These are phyloP conservation scores for Apamea anceps DNA, from an alignment of 2,888 invertebrate genomes.

Conservation along the genomic window DNA sequence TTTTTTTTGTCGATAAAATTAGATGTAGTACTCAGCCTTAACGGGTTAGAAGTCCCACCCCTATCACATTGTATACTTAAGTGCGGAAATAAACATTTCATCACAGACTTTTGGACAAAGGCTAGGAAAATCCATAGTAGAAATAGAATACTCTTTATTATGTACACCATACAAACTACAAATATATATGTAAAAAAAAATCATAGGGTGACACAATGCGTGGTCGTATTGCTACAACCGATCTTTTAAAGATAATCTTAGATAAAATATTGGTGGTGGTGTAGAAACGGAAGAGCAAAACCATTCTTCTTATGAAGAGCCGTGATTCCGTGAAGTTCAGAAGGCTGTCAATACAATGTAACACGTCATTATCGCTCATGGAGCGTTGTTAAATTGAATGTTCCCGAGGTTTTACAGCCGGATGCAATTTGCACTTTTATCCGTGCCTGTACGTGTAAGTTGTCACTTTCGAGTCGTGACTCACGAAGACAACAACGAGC, in stretches of 20 bases:
- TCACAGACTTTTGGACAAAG: background rate
- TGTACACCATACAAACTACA: background rate
- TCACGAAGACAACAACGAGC: slow-evolving; percentile 81
- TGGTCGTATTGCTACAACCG: background rate
- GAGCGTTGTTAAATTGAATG: slow-evolving; percentile 52
- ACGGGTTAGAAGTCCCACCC: no score
- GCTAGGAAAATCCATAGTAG: background rate
- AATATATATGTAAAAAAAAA: background rate
- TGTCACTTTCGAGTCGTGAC: slow-evolving; percentile 86
- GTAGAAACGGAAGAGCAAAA: background rate
- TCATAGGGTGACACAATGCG: background rate
- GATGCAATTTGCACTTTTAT: slow-evolving; percentile 72
- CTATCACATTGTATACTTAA: no score
- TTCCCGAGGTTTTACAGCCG: slow-evolving; percentile 64
- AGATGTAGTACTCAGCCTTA: no score
- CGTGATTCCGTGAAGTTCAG: slow-evolving; percentile 21
- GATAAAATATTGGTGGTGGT: background rate
- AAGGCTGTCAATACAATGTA: slow-evolving; percentile 43
- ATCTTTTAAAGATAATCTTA: background rate
- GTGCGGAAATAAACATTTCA: background rate
- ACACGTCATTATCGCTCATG: slow-evolving; percentile 32
- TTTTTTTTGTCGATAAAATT: no score
- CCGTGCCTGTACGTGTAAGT: slow-evolving; percentile 75
- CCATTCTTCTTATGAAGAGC: slow-evolving; percentile 7
- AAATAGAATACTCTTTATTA: background rate